Base-by-base conservation (phyloP, 1,140 invertebrate species). In the Danaus plexippus region DNA sequence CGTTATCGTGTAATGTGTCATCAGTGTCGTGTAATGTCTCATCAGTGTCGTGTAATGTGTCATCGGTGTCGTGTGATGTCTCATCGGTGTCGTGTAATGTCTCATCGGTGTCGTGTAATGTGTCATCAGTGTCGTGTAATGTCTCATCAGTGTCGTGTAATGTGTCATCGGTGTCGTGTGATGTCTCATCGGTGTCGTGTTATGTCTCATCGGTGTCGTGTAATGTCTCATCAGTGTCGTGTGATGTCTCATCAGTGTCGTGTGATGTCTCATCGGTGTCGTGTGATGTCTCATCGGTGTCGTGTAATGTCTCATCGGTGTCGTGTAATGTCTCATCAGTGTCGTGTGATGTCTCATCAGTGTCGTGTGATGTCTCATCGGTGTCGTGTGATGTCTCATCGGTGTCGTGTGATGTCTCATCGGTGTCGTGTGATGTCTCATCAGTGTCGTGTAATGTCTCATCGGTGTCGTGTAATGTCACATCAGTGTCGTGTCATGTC, bases 401-500 rank as follows among this genome's bases (percentile, higher is more conserved):
- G 43, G 9, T 10, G 18, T 9, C 9, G 41, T 10, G 11, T 42
- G 22, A 12, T 9, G 0, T n/a, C 18, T 32, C 7, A 32, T 43
- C 12, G 32, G 10, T 42, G 49, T 46, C 5, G 42, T 15, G 8
- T n/a, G 32, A 46, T 47, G 80, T 1, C 15, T 15, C 15, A 15
- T 46, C 9, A 45, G 40, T 44, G 5, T 43, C 12, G 12, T 49
- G 12, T 42, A 7, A 12, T 10, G 32, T 11, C 11, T 12, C 45
- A 15, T 10, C 9, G 43, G 9, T 10, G 18, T 9, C 9, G 41
- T 10, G 18, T 42, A 12, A 12, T 9, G 0, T n/a, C 18, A 13
- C 7, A 32, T 43, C 12, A 43, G 10, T 42, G 49, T 46, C 5
- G 42, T 15, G 8, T n/a, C 44, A 46, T 47, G 80, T 11, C 11